Conservation (phyloP, 2,113 vertebrate genomes). For the Tor tambroides region DNA sequence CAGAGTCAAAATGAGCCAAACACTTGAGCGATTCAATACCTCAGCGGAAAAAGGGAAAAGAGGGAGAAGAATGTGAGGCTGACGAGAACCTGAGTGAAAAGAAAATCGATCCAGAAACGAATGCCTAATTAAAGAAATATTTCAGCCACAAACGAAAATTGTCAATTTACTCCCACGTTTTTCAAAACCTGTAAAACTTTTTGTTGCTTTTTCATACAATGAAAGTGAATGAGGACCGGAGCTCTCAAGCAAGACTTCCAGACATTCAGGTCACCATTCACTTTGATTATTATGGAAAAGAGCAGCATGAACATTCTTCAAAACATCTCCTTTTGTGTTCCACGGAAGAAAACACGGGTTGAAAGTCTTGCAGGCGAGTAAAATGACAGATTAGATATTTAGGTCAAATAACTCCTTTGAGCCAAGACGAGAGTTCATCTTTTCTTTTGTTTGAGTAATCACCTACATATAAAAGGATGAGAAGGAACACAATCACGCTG, state of each 20-base stretch:
- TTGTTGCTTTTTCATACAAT: neutral
- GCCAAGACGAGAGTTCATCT: neutral
- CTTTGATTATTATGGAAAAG: neutral
- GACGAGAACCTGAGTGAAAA: neutral
- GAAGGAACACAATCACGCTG: neutral
- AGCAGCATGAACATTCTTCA: neutral
- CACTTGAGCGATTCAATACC: neutral
- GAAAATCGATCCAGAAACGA: neutral
- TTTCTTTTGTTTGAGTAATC: neutral
- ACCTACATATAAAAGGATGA: neutral
- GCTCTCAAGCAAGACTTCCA: neutral
- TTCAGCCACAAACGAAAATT: neutral
- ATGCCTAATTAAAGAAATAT: neutral
- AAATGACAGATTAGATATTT: neutral
- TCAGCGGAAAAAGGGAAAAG: neutral
- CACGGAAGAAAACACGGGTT: neutral
- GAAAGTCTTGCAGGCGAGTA: neutral
- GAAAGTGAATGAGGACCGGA: neutral
- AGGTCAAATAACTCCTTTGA: neutral
- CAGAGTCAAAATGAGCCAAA: constrained; percentile 17
- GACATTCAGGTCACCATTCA: neutral
- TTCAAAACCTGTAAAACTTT: neutral
- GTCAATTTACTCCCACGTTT: neutral
- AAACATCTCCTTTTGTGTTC: neutral
- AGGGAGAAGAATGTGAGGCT: neutral